Evolutionary conservation across 1,140 invertebrate genomes (phyloP).

Genomic region (Tyrophagus putrescentiae): DNA sequence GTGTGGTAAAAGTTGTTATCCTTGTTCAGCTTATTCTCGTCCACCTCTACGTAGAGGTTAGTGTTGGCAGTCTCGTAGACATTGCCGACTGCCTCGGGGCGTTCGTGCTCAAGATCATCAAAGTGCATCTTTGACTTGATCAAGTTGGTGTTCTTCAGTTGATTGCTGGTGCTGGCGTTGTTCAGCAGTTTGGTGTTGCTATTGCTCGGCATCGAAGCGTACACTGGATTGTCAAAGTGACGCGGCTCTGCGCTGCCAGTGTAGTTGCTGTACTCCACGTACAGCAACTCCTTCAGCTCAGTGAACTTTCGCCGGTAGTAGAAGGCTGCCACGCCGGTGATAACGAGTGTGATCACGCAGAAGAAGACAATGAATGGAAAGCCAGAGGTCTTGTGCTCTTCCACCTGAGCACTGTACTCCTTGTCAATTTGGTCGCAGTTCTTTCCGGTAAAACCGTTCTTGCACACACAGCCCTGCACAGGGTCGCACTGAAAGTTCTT

Average conservation of each 20-base stretch:
- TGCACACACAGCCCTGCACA: conserved; percentile 60
- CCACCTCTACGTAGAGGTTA: not conserved
- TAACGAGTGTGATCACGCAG: conserved; percentile 43
- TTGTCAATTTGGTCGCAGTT: not conserved
- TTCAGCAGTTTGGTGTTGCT: not conserved
- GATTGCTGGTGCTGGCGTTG: not conserved
- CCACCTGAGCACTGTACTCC: not conserved
- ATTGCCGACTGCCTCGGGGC: not conserved
- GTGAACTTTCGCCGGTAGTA: conserved; percentile 44
- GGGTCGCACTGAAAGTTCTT: conserved; percentile 66
- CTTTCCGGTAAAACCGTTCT: conserved; percentile 40
- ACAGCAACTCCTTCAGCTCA: conserved; percentile 67
- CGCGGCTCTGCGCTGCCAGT: conserved; percentile 48
- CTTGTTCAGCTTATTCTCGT: conserved; percentile 7
- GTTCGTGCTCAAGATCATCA: not conserved
- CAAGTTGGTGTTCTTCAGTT: not conserved
- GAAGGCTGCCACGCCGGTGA: conserved; percentile 35
- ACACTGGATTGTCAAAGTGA: conserved; percentile 84
- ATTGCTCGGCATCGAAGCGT: conserved; percentile 32
- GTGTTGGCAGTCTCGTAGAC: not conserved
- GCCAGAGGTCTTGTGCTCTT: not conserved
- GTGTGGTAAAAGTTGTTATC: conserved; percentile 9
- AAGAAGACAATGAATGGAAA: conserved; percentile 35
- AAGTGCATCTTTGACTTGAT: not conserved
- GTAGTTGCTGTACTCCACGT: conserved; percentile 64